Percentiles rank a stretch among this genome's conserved stretches.
phyloP scores from a whole-genome alignment of 2,113 vertebrate species.

The Micronycteris hirsuta region DNA sequence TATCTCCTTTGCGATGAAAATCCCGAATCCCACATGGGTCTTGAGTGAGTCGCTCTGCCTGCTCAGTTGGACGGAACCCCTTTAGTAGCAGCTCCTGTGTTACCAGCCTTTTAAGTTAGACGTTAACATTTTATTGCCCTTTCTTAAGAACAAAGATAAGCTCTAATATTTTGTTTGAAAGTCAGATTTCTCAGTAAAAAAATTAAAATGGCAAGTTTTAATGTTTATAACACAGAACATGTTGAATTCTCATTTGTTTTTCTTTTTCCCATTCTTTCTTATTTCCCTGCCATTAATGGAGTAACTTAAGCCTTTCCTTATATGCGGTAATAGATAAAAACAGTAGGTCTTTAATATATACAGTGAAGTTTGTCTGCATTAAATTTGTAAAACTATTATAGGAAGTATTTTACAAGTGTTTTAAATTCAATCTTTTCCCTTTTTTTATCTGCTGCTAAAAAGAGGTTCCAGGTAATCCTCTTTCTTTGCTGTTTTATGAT shows the following conservation, averaged over 20 bases:
- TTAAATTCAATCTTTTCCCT: slow-evolving; percentile 75
- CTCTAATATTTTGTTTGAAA: neutral
- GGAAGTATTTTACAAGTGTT: slow-evolving; percentile 43
- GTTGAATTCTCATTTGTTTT: slow-evolving; percentile 2
- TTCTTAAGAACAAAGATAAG: neutral
- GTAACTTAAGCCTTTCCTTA: neutral
- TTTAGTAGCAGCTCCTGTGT: neutral
- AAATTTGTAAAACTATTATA: slow-evolving; percentile 22
- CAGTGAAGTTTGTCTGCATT: neutral
- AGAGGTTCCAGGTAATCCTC: slow-evolving; percentile 97
- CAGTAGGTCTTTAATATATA: neutral
- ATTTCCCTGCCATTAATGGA: slow-evolving; percentile 26
- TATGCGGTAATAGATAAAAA: neutral
- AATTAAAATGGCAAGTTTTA: neutral
- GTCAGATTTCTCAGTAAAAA: neutral
- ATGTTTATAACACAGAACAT: neutral
- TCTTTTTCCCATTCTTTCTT: neutral
- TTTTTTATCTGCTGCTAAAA: slow-evolving; percentile 87
- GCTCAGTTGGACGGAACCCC: too few relatives aligned
- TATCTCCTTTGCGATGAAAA: neutral
- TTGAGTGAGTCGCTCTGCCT: neutral
- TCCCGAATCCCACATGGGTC: neutral
- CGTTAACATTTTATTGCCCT: neutral
- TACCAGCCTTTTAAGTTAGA: neutral
- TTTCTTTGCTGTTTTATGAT: slow-evolving; percentile 64